Base-by-base conservation (phyloP, 2,797 vertebrate genomes). In the Sternotherus odoratus region DNA sequence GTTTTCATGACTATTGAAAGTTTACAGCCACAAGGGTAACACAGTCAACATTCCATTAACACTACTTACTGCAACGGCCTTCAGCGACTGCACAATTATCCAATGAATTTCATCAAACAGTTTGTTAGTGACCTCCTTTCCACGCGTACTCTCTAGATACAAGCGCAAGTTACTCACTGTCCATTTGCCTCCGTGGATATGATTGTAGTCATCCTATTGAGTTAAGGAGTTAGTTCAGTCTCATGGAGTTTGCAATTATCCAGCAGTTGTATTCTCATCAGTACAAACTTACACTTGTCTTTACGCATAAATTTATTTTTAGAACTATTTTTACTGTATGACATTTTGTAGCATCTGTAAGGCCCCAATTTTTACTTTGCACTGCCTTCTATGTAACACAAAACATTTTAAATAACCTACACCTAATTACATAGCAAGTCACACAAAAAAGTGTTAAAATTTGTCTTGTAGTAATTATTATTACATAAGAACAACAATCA, bases 101-200 rank as follows among this genome's bases (percentile, higher is more conserved):
- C 99, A 99, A 96, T 99, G 98, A 96, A 99, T 99, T 97, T 99
- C 99, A 95, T 99, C 99, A 57, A 99, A 99, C 79, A 99, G 98
- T 77, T 98, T 98, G 96, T 97, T 98, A 36, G 99, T 99, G 97
- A 99, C 99, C 83, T 99, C 99, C 96, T 98, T 98, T 77, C 99
- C 99, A 43, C 99, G 98, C 49, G 99, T 99, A 98, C 99, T 99
- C 98, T 99, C 99, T 93, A 99, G 98, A 97, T 99, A 99, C 79
- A 99, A 97, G 24, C 99, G 98, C 82, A 99, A 98, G 97, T 99
- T 99, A 96, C 97, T 99, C 95, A 99, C 99, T 0, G 99, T 99
- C 99, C 99, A 99, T 97, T 99, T 99, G 88, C 99, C 99, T 51
- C 99, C 99, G 0, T 99, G 99, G 89, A 99, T 99, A 46, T 99